Evolutionary conservation across 2,888 invertebrate genomes (phyloP).

Genomic region (Peribatodes rhomboidaria): DNA sequence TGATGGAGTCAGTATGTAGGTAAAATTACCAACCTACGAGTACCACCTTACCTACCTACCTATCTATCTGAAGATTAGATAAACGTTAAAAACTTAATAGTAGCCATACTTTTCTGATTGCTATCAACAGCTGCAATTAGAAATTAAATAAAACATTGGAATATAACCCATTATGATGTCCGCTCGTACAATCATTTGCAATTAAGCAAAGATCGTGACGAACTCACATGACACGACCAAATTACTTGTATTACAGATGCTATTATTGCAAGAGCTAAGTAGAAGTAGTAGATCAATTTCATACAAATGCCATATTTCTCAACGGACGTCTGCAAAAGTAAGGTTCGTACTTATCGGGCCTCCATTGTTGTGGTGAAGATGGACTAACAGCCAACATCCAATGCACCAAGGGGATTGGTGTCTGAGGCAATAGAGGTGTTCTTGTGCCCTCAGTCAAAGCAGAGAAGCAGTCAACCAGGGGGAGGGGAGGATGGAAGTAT

Average conservation of each 20-base stretch:
- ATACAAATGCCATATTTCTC: neutral
- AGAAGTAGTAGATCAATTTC: constrained; percentile 23
- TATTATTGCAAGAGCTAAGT: constrained; percentile 46
- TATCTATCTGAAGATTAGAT: neutral
- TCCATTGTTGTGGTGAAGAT: no score
- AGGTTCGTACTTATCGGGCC: no score
- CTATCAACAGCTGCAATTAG: constrained; percentile 44
- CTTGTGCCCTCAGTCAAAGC: no score
- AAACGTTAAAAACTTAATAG: neutral
- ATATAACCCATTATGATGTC: constrained; percentile 45
- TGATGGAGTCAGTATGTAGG: no score
- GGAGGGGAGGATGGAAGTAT: no score
- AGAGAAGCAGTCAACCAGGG: no score
- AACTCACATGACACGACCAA: constrained; percentile 65
- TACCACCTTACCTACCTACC: no score
- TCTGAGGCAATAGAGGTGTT: no score
- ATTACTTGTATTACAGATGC: constrained; percentile 62
- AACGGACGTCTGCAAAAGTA: no score
- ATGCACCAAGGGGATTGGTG: no score
- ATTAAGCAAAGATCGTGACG: constrained; percentile 72
- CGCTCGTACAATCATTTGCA: constrained; percentile 48
- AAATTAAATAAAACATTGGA: constrained; percentile 49
- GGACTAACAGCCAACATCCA: no score
- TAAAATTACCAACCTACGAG: no score
- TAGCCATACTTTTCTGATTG: constrained; percentile 1